Evolutionary conservation across 2,888 invertebrate species (phyloP).

Genomic region (Phorcus lineatus): DNA sequence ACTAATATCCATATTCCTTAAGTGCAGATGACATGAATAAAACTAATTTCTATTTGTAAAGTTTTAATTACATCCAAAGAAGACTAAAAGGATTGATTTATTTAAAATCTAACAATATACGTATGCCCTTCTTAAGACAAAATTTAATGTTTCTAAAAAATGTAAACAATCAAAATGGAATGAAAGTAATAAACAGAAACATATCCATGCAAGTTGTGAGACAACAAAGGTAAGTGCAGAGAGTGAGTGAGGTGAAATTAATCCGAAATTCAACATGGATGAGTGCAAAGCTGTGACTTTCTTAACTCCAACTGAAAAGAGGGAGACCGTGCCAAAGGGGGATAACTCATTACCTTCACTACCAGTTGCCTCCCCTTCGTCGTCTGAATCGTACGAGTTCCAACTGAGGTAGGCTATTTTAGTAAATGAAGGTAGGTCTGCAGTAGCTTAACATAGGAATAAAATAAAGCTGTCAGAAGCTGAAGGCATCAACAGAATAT

Average conservation of each 20-base stretch:
- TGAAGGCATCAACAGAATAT: background rate
- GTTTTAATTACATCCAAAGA: too few species aligned
- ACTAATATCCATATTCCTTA: too few species aligned
- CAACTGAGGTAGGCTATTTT: conserved; percentile 38
- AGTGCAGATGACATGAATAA: too few species aligned
- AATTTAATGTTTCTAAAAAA: too few species aligned
- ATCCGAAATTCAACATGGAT: background rate
- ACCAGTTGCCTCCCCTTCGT: conserved; percentile 32
- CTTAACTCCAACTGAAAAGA: conserved; percentile 15
- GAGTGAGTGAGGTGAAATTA: background rate
- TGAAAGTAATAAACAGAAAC: too few species aligned
- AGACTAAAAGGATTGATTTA: too few species aligned
- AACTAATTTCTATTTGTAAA: too few species aligned
- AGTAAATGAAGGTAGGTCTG: conserved; percentile 29
- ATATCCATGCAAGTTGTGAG: background rate
- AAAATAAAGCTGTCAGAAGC: conserved; percentile 14
- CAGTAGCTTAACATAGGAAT: conserved; percentile 9
- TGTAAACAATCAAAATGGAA: too few species aligned
- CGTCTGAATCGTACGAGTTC: conserved; percentile 35
- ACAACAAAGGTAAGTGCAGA: background rate
- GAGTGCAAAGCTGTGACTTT: background rate
- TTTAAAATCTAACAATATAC: too few species aligned
- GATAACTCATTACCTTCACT: conserved; percentile 37
- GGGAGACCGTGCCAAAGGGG: conserved; percentile 24
- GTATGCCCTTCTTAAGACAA: too few species aligned